Evolutionary conservation across 1,140 invertebrate species (phyloP).

Genomic region (Diachasma alloeum): DNA sequence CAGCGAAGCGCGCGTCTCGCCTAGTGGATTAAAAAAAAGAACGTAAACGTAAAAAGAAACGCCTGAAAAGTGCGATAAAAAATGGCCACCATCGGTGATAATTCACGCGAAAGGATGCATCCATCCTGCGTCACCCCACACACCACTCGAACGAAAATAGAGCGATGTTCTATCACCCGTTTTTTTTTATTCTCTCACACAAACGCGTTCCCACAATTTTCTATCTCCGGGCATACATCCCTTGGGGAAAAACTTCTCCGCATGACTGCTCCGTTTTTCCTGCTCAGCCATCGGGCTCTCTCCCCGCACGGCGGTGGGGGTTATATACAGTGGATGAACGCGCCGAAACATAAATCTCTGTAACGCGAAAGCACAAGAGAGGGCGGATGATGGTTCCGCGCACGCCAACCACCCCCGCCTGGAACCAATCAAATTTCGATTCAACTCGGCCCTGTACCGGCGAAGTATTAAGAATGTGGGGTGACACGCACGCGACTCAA

Average conservation of each 20-base stretch:
- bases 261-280: conserved; percentile 17
- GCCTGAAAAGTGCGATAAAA: conserved; percentile 13
- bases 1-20: no score
- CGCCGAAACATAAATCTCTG: conserved; percentile 58
- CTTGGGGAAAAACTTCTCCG: conserved; percentile 23
- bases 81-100: conserved; percentile 43
- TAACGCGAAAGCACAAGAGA: conserved; percentile 26
- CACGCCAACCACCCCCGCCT: conserved; percentile 37
- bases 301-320: not conserved
- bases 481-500: conserved; percentile 17
- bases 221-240: not conserved
- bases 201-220: conserved; percentile 21
- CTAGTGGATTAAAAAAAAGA: conserved; percentile 17
- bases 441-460: conserved; percentile 13
- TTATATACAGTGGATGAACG: conserved; percentile 1
- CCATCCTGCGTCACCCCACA: conserved; percentile 44
- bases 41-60: conserved; percentile 23
- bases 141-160: conserved; percentile 53
- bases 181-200: conserved; percentile 27
- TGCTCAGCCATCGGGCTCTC: not conserved
- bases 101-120: conserved; percentile 62
- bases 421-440: conserved; percentile 58
- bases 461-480: not conserved
- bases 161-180: conserved; percentile 38
- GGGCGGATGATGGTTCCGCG: conserved; percentile 27